Evolutionary conservation across 2,888 invertebrate species (phyloP), one percentile per base, ranked within the genome.

Genomic region (Acrocera orbiculus): DNA sequence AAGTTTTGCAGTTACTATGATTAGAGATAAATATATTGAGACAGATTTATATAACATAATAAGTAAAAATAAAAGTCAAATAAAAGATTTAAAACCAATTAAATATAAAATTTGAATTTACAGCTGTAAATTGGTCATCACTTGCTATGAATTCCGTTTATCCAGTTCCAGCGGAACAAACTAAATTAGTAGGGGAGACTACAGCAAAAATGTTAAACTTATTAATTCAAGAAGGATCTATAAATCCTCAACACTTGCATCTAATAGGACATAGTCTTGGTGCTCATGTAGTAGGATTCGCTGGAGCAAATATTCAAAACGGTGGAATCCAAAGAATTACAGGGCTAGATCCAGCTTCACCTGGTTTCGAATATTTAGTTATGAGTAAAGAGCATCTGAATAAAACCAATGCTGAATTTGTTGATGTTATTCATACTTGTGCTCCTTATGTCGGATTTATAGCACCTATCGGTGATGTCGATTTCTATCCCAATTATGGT

Each of bases 401-500:
- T 43, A 55, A 56, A 20, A 65, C 61, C 4, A 79, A 81, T 50
- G 80, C 79, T 0, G 56, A 64, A 15, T 81, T 78, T 47, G 81
- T 76, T 26, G 80, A 81, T 49, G 67, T 80, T 2, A 73, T 81
- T 33, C 81, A 82, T 47, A 76, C 76, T 2, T 72, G 73, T 44
- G 70, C 68, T 1, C 79, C 78, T 0, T 59, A 70, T 27, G 61
- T 70, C 20, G 79, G 79, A 0, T 58, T 54, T 34, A 47, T 49
- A 5, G 53, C 50, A 15, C 52, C 76, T 4, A 62, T 75, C 13
- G 81, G 81, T 1, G 69, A 77, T 48, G 73, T 53, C 0, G 81
- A 81, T 53, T 80, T 78, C 49, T 81, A 75, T 56, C 80, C 80
- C 1, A 80, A 81, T 50, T 68, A 69, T 10, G 81, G 80, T 1